A percentile compares a stretch with the other conserved stretches of the same genome.
Conservation (phyloP, 2,113 vertebrate genomes). For the Sinosuthora webbiana region DNA sequence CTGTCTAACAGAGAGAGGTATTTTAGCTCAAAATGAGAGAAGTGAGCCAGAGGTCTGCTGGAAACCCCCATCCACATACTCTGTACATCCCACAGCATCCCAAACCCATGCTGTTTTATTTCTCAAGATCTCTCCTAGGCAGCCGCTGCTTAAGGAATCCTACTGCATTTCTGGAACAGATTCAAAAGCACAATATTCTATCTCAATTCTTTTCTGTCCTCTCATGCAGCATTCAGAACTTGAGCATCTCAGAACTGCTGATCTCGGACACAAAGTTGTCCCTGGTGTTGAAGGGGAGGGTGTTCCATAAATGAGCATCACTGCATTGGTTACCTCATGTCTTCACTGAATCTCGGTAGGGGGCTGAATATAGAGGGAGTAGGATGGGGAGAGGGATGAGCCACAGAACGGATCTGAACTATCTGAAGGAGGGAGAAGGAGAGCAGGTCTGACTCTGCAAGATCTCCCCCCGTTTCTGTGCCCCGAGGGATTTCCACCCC, state of each 20-base stretch:
- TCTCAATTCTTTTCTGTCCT: not conserved
- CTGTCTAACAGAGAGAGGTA: not conserved
- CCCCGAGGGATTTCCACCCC: constrained; percentile 17
- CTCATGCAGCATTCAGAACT: not conserved
- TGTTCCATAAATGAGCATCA: constrained; percentile 14
- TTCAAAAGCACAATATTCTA: not conserved
- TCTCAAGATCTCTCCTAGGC: not conserved
- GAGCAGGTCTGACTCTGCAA: not conserved
- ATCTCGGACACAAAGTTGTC: constrained; percentile 10
- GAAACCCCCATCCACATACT: not conserved
- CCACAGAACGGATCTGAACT: not conserved
- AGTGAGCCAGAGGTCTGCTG: not conserved
- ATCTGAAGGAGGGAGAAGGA: not conserved
- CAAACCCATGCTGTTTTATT: not conserved
- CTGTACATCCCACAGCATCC: not conserved
- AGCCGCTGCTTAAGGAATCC: not conserved
- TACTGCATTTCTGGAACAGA: constrained; percentile 1
- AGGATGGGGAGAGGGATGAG: not conserved
- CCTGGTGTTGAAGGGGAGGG: not conserved
- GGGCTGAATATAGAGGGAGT: not conserved
- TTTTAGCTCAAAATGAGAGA: not conserved
- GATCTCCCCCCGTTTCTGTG: not conserved
- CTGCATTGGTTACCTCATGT: not conserved
- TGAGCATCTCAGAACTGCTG: constrained; percentile 10
- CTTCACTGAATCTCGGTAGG: not conserved